Evolutionary conservation across 1,140 invertebrate species (phyloP), one percentile per base, ranked within the genome.

Genomic region (Drosophila bipectinata): DNA sequence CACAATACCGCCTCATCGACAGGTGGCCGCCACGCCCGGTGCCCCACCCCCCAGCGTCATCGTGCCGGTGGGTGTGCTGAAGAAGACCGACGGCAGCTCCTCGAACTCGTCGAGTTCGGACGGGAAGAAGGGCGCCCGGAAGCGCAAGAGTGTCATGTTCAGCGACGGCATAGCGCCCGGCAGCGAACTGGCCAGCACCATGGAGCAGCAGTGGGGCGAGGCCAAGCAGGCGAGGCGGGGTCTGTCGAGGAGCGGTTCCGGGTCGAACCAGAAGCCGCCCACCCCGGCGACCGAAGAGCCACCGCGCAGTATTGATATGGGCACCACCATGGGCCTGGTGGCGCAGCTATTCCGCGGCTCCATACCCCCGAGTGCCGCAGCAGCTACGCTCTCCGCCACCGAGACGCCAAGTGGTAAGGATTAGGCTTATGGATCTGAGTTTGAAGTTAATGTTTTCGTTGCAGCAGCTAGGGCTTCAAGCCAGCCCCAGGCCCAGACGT

Each of bases 131-230:
- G 92, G 41, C 68, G 90, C 37, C 56, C 93, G 77, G 92, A 95
- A 91, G 92, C 95, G 85, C 91, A 94, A 91, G 95, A 96, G 95
- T 73, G 97, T 98, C 7, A 97, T 98, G 93, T 98, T 98, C 92
- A 97, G 96, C 83, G 97, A 98, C 93, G 97, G 97, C 73, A 97
- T 98, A 91, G 94, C 97, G 75, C 97, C 97, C 61, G 97, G 97
- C 64, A 97, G 96, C 87, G 97, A 98, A 93, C 93, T 98, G 71
- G 96, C 96, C 59, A 96, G 97, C 90, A 88, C 89, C 55, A 89
- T 91, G 77, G 88, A 90, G 52, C 84, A 90, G 62, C 90, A 85
- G 15, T 91, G 89, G 79, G 74, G 78, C 26, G 85, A 91, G 32
- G 72, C 87, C 2, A 91, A 91, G 55, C 90, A 91, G 41, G 76